A percentile compares a stretch with the other conserved stretches of the same genome.
Conservation (phyloP, 2,888 invertebrate genomes). For the Pherbina coryleti region DNA sequence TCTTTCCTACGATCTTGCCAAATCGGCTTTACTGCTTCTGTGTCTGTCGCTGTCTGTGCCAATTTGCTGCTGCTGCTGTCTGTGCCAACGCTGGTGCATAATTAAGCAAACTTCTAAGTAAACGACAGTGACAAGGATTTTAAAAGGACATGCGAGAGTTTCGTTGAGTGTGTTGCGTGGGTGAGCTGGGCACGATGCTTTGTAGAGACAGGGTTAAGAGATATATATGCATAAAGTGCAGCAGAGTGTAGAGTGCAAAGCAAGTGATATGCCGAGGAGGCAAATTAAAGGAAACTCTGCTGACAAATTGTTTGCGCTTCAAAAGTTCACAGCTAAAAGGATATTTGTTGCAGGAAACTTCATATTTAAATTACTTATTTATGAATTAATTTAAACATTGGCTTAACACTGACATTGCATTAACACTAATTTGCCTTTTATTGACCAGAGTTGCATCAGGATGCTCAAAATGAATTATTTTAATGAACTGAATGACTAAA, state of each 20-base stretch:
- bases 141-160: conserved; percentile 36
- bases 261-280: conserved; percentile 22
- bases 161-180: neutral
- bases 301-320: conserved; percentile 56
- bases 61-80: conserved; percentile 26
- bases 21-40: neutral
- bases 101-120: conserved; percentile 62
- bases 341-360: conserved; percentile 3
- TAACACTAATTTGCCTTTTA: too few species aligned
- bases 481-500: too few species aligned
- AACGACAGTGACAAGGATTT: conserved; percentile 55
- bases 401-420: too few species aligned
- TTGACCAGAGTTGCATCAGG: too few species aligned
- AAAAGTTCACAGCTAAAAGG: conserved; percentile 1
- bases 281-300: conserved; percentile 57
- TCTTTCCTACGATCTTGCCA: neutral
- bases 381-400: too few species aligned
- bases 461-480: too few species aligned
- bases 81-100: conserved; percentile 50
- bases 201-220: neutral
- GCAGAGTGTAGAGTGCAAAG: neutral
- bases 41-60: neutral
- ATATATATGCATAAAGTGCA: neutral
- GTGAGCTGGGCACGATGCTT: neutral
- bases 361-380: conserved; percentile 16